These are phyloP conservation scores for Erannis defoliaria DNA, from an alignment of 2,888 invertebrate genomes.

Conservation along the genomic window DNA sequence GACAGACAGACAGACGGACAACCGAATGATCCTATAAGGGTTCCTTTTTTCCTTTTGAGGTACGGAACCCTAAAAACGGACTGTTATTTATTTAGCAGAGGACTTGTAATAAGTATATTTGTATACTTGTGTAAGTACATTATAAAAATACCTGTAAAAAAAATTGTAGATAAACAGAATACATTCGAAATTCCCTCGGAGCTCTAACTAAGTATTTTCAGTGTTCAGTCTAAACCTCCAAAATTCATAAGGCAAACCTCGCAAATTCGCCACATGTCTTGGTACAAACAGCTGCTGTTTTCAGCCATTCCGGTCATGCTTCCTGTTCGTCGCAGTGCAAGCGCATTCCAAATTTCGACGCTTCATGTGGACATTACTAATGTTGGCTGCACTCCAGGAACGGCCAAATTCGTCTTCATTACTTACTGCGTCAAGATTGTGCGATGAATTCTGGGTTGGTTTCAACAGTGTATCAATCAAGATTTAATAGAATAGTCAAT, in stretches of 20 bases:
- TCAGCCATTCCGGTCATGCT: conserved; percentile 33
- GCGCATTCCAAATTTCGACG: conserved; percentile 41
- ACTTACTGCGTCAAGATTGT: conserved; percentile 11
- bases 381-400: conserved; percentile 44
- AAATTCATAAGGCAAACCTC: conserved; percentile 26
- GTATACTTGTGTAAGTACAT: too few relatives aligned
- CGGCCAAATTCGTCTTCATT: conserved; percentile 27
- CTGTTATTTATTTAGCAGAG: too few relatives aligned
- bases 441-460: not conserved
- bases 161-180: not conserved
- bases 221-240: conserved; percentile 7
- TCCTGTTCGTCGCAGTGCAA: conserved; percentile 36
- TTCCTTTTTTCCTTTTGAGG: too few relatives aligned
- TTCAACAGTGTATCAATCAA: conserved; percentile 4
- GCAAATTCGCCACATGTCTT: conserved; percentile 28
- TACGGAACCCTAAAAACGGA: too few relatives aligned
- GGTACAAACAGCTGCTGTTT: conserved; percentile 36
- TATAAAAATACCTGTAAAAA: too few relatives aligned
- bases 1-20: too few relatives aligned
- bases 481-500: not conserved
- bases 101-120: too few relatives aligned
- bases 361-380: conserved; percentile 44
- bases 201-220: not conserved
- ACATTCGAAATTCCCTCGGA: not conserved
- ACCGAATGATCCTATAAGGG: too few relatives aligned